These are phyloP conservation scores for Cryptocheilus praepositus DNA, from an alignment of 2,888 invertebrate genomes.

Conservation along the genomic window DNA sequence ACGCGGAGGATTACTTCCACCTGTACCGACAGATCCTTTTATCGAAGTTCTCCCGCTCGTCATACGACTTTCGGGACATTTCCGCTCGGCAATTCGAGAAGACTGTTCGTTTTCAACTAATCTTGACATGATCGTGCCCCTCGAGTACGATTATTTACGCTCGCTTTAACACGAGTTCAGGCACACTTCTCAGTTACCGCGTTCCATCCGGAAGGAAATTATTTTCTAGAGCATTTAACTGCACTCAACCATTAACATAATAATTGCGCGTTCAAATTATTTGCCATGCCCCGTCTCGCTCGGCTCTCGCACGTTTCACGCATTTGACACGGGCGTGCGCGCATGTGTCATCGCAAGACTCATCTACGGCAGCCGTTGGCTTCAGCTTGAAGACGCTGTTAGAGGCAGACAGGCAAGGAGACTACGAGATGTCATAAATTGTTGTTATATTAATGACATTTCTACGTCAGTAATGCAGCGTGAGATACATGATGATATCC, in stretches of 20 bases:
- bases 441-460: slow-evolving; percentile 70
- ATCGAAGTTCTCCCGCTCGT: background rate
- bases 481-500: slow-evolving; percentile 54
- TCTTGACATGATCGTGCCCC: slow-evolving; percentile 50
- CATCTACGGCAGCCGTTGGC: background rate
- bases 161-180: background rate
- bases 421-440: slow-evolving; percentile 70
- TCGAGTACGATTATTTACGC: slow-evolving; percentile 13
- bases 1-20: slow-evolving; percentile 44
- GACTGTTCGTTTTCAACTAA: slow-evolving; percentile 59
- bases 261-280: no score
- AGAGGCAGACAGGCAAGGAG: slow-evolving; percentile 62
- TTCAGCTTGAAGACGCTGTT: slow-evolving; percentile 44
- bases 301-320: background rate
- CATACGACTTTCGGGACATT: slow-evolving; percentile 16
- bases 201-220: no score
- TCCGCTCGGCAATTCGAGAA: slow-evolving; percentile 37
- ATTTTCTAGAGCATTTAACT: no score
- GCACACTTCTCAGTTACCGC: background rate
- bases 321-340: no score
- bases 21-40: slow-evolving; percentile 23
- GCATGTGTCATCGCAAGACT: background rate
- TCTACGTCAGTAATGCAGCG: slow-evolving; percentile 27
- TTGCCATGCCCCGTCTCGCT: background rate
- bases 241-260: no score